These are phyloP conservation scores for Psilopsiagon aurifrons DNA, from an alignment of 2,113 vertebrate species.

Conservation along the genomic window DNA sequence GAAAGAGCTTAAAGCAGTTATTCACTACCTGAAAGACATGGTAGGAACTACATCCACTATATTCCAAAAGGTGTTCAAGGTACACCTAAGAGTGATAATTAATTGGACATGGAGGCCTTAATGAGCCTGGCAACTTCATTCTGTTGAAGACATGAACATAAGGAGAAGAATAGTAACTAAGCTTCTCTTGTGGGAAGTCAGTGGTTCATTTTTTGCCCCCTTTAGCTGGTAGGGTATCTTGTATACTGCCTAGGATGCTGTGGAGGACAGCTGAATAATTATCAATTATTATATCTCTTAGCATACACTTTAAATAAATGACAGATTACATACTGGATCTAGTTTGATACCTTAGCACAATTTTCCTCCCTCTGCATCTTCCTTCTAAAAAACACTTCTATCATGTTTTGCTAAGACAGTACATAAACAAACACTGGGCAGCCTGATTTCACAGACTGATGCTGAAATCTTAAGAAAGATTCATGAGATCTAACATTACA, in stretches of 20 bases:
- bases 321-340: conserved; percentile 19
- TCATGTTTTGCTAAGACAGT: neutral
- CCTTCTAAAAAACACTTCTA: neutral
- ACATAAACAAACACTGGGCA: conserved; percentile 28
- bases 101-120: neutral
- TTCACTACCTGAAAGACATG: neutral
- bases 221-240: neutral
- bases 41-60: neutral
- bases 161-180: neutral
- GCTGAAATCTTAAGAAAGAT: conserved; percentile 20
- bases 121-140: neutral
- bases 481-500: neutral
- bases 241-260: neutral
- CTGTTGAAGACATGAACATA: neutral
- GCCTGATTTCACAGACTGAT: conserved; percentile 24
- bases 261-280: neutral
- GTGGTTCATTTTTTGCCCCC: neutral
- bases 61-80: neutral
- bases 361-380: neutral
- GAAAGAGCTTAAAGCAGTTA: neutral
- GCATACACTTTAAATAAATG: neutral
- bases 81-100: neutral
- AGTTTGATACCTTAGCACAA: neutral
- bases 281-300: neutral
- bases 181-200: neutral